Evolutionary conservation across 1,140 invertebrate genomes (phyloP).

Genomic region (Ips typographus): DNA sequence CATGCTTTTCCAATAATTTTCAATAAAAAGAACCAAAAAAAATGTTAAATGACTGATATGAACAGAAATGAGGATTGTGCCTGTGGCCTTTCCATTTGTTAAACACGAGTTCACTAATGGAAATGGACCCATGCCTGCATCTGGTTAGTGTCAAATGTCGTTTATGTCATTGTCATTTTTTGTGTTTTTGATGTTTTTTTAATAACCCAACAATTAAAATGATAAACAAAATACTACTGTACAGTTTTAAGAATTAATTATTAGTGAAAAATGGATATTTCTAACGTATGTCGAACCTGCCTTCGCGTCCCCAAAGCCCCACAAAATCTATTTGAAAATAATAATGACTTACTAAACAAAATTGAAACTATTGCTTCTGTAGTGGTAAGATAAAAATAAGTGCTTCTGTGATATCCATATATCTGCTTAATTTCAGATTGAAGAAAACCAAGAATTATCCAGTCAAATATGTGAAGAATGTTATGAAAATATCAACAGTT

Average conservation of each 20-base stretch:
- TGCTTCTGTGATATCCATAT: too few relatives aligned
- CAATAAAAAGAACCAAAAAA: too few relatives aligned
- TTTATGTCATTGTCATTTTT: too few relatives aligned
- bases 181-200: neutral
- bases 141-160: too few relatives aligned
- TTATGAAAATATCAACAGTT: conserved; percentile 39
- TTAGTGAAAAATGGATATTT: neutral
- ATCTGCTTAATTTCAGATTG: conserved; percentile 35
- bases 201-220: neutral
- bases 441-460: conserved; percentile 32
- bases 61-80: too few relatives aligned
- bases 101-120: too few relatives aligned
- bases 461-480: conserved; percentile 43
- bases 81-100: too few relatives aligned
- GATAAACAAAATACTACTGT: neutral
- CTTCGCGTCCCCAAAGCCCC: conserved; percentile 34
- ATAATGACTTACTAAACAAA: conserved; percentile 33
- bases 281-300: conserved; percentile 44
- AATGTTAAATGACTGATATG: too few relatives aligned
- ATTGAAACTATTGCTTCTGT: conserved; percentile 42
- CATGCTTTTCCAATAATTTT: too few relatives aligned
- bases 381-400: conserved; percentile 26
- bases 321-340: conserved; percentile 31
- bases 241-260: too few relatives aligned
- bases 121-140: too few relatives aligned